Conservation (phyloP, 2,113 vertebrate genomes). For the Menura novaehollandiae region DNA sequence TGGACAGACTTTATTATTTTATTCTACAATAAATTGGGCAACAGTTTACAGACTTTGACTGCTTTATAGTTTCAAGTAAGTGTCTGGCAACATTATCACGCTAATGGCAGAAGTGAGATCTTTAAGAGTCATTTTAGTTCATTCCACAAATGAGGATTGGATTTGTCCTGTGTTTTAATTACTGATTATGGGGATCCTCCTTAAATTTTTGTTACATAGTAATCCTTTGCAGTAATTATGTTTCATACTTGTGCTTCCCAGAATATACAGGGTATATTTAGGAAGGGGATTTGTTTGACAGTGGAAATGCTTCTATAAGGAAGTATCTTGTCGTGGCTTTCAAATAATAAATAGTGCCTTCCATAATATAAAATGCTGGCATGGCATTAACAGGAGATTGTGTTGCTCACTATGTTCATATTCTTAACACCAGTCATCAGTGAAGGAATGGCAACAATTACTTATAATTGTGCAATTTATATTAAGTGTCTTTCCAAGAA, state of each 20-base stretch:
- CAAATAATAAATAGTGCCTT: slow-evolving; percentile 40
- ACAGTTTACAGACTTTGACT: not conserved
- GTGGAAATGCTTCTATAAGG: not conserved
- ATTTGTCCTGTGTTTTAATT: slow-evolving; percentile 8
- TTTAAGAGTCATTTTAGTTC: not conserved
- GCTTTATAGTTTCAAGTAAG: not conserved
- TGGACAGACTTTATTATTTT: slow-evolving; percentile 7
- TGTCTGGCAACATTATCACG: not conserved
- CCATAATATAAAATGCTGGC: not conserved
- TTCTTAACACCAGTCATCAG: slow-evolving; percentile 11
- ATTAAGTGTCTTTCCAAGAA: slow-evolving; percentile 27
- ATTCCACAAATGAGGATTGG: not conserved
- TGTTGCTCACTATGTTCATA: not conserved
- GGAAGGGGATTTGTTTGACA: not conserved
- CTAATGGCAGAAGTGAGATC: not conserved
- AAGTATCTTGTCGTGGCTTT: not conserved
- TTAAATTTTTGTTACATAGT: not conserved
- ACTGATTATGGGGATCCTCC: not conserved
- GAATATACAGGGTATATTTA: not conserved
- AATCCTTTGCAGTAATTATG: slow-evolving; percentile 13
- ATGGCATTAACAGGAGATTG: not conserved
- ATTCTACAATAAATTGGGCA: not conserved
- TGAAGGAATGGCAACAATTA: slow-evolving; percentile 34
- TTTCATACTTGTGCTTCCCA: not conserved
- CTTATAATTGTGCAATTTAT: slow-evolving; percentile 44